Evolutionary conservation across 2,113 vertebrate genomes (phyloP).

Genomic region (Pungitius pungitius): DNA sequence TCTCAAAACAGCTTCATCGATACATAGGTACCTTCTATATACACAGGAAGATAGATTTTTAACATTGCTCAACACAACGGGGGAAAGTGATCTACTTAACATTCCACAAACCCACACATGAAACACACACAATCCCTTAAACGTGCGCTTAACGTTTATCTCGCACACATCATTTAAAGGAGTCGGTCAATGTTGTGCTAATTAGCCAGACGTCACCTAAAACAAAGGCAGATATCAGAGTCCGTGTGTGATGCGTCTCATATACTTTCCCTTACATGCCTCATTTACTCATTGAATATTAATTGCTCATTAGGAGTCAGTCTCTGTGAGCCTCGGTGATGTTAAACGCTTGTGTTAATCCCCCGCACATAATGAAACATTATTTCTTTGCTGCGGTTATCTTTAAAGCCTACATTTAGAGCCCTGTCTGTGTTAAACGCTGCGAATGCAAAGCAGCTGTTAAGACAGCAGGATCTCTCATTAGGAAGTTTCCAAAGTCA

Average conservation of each 20-base stretch:
- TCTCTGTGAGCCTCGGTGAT: not conserved
- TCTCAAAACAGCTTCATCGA: not conserved
- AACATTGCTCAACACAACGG: not conserved
- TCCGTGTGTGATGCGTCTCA: not conserved
- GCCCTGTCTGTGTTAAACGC: slow-evolving; percentile 3
- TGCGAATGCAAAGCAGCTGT: slow-evolving; percentile 12
- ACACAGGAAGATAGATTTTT: not conserved
- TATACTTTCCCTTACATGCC: slow-evolving; percentile 4
- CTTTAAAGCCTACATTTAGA: slow-evolving; percentile 16
- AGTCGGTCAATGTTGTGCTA: not conserved
- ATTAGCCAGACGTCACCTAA: not conserved
- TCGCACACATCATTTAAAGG: not conserved
- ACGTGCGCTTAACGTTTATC: not conserved
- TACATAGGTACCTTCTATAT: not conserved
- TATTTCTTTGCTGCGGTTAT: slow-evolving; percentile 14
- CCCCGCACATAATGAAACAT: slow-evolving; percentile 12
- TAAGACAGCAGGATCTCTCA: slow-evolving; percentile 3
- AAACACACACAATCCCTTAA: not conserved
- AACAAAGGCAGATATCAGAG: slow-evolving; percentile 12
- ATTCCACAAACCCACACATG: not conserved
- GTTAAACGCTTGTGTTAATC: slow-evolving; percentile 16
- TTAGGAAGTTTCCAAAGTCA: slow-evolving; percentile 5
- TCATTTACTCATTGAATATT: slow-evolving; percentile 30
- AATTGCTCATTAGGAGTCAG: slow-evolving; percentile 26
- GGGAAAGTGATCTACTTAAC: not conserved